Percentiles rank a stretch among this genome's conserved stretches.
Conservation (phyloP, 1,140 invertebrate species). For the Protaetia brevitarsis region DNA sequence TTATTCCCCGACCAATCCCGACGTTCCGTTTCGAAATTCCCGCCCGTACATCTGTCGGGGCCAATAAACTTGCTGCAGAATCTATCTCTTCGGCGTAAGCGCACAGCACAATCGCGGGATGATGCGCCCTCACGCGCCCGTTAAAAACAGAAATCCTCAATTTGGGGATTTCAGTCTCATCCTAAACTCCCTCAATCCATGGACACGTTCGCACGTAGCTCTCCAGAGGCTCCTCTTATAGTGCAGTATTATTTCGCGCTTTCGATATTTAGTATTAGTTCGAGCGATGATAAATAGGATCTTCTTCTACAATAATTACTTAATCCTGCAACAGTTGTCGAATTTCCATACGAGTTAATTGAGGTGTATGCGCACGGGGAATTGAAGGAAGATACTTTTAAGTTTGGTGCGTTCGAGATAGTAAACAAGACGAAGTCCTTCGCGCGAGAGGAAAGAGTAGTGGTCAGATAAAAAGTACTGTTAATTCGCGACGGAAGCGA, state of each 20-base stretch:
- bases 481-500: background rate
- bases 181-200: background rate
- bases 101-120: no score
- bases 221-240: background rate
- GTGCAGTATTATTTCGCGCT: background rate
- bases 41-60: background rate
- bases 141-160: background rate
- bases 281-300: conserved; percentile 44
- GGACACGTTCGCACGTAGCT: no score
- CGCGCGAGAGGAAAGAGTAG: background rate
- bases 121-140: background rate
- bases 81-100: no score
- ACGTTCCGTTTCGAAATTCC: background rate
- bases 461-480: background rate
- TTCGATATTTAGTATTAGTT: background rate
- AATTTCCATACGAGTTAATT: conserved; percentile 37
- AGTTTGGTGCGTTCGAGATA: background rate
- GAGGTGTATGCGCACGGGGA: background rate
- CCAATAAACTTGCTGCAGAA: conserved; percentile 2
- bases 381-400: background rate
- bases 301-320: conserved; percentile 46
- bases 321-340: conserved; percentile 43
- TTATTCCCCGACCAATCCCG: background rate
- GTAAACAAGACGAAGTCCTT: background rate
- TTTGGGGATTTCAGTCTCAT: background rate